Percentiles rank a stretch among this genome's conserved stretches.
Evolutionary conservation across 2,797 vertebrate genomes (phyloP).

Genomic region (Tokudaia muenninki): DNA sequence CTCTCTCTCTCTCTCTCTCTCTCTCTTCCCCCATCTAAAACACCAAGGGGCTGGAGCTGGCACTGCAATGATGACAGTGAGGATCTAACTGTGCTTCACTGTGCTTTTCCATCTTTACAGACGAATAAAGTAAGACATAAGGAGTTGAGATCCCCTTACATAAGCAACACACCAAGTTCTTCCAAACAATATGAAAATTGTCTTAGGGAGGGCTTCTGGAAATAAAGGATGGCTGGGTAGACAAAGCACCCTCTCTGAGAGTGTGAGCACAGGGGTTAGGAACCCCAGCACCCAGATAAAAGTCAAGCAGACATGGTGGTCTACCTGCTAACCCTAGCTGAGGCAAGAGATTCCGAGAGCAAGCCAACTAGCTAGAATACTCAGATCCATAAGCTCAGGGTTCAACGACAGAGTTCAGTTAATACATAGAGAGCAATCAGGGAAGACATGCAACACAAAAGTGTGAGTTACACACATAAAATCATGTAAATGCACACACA

Average conservation of each 20-base stretch:
- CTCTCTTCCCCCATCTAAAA: neutral
- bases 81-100: neutral
- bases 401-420: neutral
- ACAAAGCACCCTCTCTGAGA: neutral
- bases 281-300: neutral
- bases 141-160: neutral
- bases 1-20: too few species aligned
- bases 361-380: neutral
- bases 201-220: neutral
- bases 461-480: neutral
- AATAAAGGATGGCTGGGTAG: neutral
- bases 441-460: too few species aligned
- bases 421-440: too few species aligned
- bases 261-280: neutral
- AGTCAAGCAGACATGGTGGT: neutral
- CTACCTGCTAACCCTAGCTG: neutral
- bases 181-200: neutral
- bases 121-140: neutral
- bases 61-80: neutral
- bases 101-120: neutral
- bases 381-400: neutral
- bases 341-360: neutral
- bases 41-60: neutral
- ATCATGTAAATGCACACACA: neutral
- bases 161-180: neutral